Percentiles rank a stretch among this genome's conserved stretches.
Evolutionary conservation across 2,888 invertebrate species (phyloP).

Genomic region (Oscheius myriophilus): DNA sequence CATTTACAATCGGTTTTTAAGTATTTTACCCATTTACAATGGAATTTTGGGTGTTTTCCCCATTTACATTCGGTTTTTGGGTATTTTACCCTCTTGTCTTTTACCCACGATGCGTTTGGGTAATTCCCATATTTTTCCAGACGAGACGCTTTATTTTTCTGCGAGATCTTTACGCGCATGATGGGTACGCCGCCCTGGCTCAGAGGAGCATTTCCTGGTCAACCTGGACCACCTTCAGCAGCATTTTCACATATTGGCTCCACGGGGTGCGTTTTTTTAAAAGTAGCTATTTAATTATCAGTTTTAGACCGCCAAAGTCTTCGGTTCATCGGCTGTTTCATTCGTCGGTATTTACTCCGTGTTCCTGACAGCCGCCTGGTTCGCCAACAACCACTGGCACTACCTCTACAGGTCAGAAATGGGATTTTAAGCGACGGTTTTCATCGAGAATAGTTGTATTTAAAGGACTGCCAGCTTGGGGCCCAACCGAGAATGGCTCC

Average conservation of each 20-base stretch:
- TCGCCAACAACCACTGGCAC: constrained; percentile 60
- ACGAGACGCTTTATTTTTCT: constrained; percentile 60
- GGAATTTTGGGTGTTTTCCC: too few species aligned
- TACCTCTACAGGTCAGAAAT: constrained; percentile 54
- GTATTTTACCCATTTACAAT: too few species aligned
- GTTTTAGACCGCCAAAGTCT: constrained; percentile 33
- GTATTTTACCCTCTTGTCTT: too few species aligned
- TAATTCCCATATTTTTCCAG: constrained; percentile 34
- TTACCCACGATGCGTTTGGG: too few species aligned
- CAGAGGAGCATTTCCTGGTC: constrained; percentile 61
- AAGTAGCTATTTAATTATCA: not conserved
- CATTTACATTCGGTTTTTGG: too few species aligned
- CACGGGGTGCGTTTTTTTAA: constrained; percentile 44
- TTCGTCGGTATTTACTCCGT: constrained; percentile 58
- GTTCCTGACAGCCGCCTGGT: constrained; percentile 52
- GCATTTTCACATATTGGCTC: constrained; percentile 64
- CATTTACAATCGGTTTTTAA: too few species aligned
- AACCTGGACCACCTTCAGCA: constrained; percentile 62
- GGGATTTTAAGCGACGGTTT: not conserved
- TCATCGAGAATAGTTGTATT: not conserved
- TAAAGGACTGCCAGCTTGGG: not conserved
- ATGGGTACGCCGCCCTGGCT: constrained; percentile 64
- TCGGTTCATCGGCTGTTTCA: constrained; percentile 51
- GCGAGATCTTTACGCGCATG: constrained; percentile 62
- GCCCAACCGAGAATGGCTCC: too few species aligned